Evolutionary conservation across 2,888 invertebrate genomes (phyloP), one percentile per base, ranked within the genome.

Genomic region (Phyllotreta striolata): DNA sequence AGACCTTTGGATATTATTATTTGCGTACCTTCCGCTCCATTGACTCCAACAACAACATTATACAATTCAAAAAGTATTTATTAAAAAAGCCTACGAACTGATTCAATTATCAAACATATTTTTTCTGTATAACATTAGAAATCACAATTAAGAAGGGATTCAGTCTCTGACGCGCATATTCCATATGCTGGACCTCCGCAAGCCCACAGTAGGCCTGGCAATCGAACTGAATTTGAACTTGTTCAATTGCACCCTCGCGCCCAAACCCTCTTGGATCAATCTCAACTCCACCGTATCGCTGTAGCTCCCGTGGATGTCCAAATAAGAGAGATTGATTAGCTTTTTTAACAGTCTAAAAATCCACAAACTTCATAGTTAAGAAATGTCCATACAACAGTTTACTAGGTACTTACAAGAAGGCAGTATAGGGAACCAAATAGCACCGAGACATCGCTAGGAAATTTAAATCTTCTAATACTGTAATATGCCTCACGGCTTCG

Each of bases 161-260:
- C 84, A 93, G 84, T 94, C 93, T 78, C 93, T 85, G 4, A 93
- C 92, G 58, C 93, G 83, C 34, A 93, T 83, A 0, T 92, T 92
- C 97, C 96, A 97, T 77, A 97, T 91, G 24, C 93, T 94, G 0
- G 95, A 95, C 72, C 95, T 86, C 67, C 91, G 84, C 0, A 91
- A 85, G 0, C 96, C 96, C 0, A 95, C 94, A 0, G 96, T 96
- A 0, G 96, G 96, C 9, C 94, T 84, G 0, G 95, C 95, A 9
- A 96, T 90, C 0, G 93, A 92, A 74, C 95, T 95, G 78, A 91
- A 91, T 66, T 88, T 86, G 74, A 88, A 89, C 77, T 89, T 88
- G 80, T 93, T 93, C 51, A 93, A 85, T 73, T 87, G 85, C 57
- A 91, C 86, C 63, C 82, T 81, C 1, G 85, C 83, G 24, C 82